A percentile compares a stretch with the other conserved stretches of the same genome.
Evolutionary conservation across 2,888 invertebrate species (phyloP).

Genomic region (Dimorphilus gyrociliatus): DNA sequence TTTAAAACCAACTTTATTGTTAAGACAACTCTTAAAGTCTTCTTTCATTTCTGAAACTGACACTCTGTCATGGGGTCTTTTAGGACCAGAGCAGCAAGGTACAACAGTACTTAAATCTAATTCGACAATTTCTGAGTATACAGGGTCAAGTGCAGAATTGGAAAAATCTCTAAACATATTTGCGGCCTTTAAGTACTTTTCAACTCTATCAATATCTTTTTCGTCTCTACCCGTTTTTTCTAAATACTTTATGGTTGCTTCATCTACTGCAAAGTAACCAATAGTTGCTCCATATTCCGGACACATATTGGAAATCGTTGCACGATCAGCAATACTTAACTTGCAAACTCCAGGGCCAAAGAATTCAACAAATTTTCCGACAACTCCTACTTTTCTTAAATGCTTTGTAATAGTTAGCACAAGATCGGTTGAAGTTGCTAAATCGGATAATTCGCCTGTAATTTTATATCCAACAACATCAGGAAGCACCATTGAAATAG

Average conservation of each 20-base stretch:
- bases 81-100: constrained; percentile 88
- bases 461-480: constrained; percentile 86
- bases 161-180: constrained; percentile 67
- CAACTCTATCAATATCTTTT: constrained; percentile 51
- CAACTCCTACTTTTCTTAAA: constrained; percentile 79
- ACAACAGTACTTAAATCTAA: constrained; percentile 73
- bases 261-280: constrained; percentile 82
- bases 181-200: constrained; percentile 62
- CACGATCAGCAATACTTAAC: constrained; percentile 84
- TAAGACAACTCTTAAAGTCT: constrained; percentile 69
- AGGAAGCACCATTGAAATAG: constrained; percentile 88
- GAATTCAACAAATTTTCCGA: constrained; percentile 97
- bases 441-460: constrained; percentile 57
- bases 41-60: constrained; percentile 71
- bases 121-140: constrained; percentile 61
- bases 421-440: constrained; percentile 85
- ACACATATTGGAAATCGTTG: constrained; percentile 97
- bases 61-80: constrained; percentile 88
- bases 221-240: constrained; percentile 67
- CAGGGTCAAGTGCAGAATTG: constrained; percentile 57
- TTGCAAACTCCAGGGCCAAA: constrained; percentile 80
- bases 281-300: constrained; percentile 95
- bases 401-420: constrained; percentile 93
- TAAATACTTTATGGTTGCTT: constrained; percentile 60
- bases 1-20: constrained; percentile 49